Percentiles rank a stretch among this genome's conserved stretches.
Conservation (phyloP, 2,113 vertebrate genomes). For the Elachura formosa region DNA sequence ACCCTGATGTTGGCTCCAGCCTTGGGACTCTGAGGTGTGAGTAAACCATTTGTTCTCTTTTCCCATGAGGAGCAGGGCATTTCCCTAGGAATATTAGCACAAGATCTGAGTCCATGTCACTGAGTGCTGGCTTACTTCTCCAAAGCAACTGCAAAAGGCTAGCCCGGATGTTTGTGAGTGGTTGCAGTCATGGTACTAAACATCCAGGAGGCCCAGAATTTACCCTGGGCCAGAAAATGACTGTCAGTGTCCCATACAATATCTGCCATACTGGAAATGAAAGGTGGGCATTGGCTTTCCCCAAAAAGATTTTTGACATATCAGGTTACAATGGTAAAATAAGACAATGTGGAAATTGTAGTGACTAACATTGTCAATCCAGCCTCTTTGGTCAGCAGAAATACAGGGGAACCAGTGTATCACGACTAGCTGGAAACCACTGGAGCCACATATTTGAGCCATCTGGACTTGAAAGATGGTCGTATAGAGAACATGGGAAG, state of each 20-base stretch:
- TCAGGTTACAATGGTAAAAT: neutral
- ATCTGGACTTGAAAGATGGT: neutral
- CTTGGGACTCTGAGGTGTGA: neutral
- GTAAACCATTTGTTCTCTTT: neutral
- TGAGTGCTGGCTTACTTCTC: neutral
- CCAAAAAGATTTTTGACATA: neutral
- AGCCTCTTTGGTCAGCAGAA: neutral
- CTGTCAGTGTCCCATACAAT: neutral
- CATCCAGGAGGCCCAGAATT: neutral
- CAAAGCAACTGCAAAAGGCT: neutral
- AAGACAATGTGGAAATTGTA: neutral
- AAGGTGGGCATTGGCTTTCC: neutral
- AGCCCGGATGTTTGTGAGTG: fast-evolving
- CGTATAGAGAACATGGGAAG: neutral
- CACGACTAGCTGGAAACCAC: neutral
- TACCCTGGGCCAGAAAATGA: neutral
- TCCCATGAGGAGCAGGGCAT: neutral
- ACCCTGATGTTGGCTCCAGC: neutral
- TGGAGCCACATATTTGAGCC: no score
- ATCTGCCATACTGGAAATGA: neutral
- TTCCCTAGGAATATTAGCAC: neutral
- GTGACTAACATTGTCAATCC: neutral
- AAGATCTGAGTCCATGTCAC: neutral
- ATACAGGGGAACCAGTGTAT: neutral
- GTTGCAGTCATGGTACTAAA: neutral